A percentile compares a stretch with the other conserved stretches of the same genome.
Evolutionary conservation across 1,140 invertebrate species (phyloP).

Genomic region (Schlechtendalia chinensis): DNA sequence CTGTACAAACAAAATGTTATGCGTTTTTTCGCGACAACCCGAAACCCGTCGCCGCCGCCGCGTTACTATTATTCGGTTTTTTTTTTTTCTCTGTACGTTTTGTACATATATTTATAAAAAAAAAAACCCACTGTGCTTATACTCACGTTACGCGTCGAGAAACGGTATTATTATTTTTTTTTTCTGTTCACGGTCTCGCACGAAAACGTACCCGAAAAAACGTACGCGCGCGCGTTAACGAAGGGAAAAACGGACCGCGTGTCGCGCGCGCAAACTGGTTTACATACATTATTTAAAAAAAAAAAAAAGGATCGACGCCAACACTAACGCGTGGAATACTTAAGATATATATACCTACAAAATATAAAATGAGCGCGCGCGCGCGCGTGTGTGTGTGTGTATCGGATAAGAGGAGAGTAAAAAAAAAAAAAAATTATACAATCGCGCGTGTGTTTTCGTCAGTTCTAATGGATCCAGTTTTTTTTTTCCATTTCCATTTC

Average conservation of each 20-base stretch:
- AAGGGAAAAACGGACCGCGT: conserved; percentile 27
- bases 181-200: background rate
- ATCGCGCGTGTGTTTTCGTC: conserved; percentile 22
- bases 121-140: too few relatives aligned
- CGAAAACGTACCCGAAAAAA: conserved; percentile 1
- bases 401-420: conserved; percentile 6
- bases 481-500: background rate
- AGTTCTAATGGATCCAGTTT: conserved; percentile 46
- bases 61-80: too few relatives aligned
- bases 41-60: too few relatives aligned
- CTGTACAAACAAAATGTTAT: too few relatives aligned
- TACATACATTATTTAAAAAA: conserved; percentile 5
- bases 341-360: too few relatives aligned
- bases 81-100: too few relatives aligned
- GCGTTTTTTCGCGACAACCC: too few relatives aligned
- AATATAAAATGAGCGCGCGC: background rate
- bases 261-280: conserved; percentile 35
- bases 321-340: too few relatives aligned
- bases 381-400: background rate
- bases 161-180: too few relatives aligned
- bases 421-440: conserved; percentile 33
- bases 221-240: too few relatives aligned
- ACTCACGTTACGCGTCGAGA: background rate
- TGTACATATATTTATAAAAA: too few relatives aligned
- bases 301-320: conserved; percentile 24